Percentiles rank a stretch among this genome's conserved stretches.
These are phyloP conservation scores for Coleophora flavipennella DNA, from an alignment of 2,888 invertebrate genomes.

Conservation along the genomic window DNA sequence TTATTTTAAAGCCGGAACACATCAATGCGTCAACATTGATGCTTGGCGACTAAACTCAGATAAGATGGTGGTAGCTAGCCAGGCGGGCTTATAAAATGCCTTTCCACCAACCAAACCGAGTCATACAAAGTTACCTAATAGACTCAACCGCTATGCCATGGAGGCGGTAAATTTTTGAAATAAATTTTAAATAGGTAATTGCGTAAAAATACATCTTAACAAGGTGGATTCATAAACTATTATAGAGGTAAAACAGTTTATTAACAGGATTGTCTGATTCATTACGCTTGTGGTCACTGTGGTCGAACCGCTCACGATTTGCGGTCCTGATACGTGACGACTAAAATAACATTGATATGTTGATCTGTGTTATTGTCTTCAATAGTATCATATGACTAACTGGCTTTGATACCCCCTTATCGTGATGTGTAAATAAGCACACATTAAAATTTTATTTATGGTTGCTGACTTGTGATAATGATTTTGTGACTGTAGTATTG, in stretches of 20 bases:
- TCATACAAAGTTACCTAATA: too few species aligned
- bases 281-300: slow-evolving; percentile 20
- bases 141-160: too few species aligned
- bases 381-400: slow-evolving; percentile 23
- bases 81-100: too few species aligned
- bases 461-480: slow-evolving; percentile 6
- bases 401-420: slow-evolving; percentile 33
- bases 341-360: slow-evolving; percentile 26
- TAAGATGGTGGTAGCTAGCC: too few species aligned
- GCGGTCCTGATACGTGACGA: slow-evolving; percentile 30
- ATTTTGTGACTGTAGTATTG: background rate
- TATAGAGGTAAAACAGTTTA: background rate
- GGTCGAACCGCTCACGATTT: slow-evolving; percentile 33
- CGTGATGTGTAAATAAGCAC: slow-evolving; percentile 22
- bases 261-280: slow-evolving; percentile 21
- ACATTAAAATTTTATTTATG: slow-evolving; percentile 14
- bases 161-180: too few species aligned
- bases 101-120: too few species aligned
- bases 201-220: too few species aligned
- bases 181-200: too few species aligned
- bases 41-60: too few species aligned
- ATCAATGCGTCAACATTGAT: too few species aligned
- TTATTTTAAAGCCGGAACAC: too few species aligned
- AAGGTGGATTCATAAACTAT: too few species aligned
- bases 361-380: slow-evolving; percentile 35